Conservation (phyloP, 2,797 vertebrate genomes). For the Macropodus opercularis region DNA sequence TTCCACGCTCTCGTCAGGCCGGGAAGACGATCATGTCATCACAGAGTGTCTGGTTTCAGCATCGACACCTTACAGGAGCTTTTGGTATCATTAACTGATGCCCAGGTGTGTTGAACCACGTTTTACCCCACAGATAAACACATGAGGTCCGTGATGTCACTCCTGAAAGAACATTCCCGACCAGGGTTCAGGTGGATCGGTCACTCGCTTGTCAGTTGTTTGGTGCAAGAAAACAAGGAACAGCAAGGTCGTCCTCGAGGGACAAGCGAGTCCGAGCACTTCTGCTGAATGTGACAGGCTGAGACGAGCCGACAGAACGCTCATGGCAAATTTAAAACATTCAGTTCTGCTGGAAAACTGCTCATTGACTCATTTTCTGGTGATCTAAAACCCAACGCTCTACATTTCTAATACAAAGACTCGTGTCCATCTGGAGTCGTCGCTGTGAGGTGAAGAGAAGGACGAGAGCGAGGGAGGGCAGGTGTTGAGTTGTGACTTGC, state of each 20-base stretch:
- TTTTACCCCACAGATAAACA: too few relatives aligned
- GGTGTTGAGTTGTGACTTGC: conserved; percentile 23
- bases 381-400: too few relatives aligned
- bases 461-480: background rate
- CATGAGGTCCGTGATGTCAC: too few relatives aligned
- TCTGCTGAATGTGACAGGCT: background rate
- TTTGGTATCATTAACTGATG: too few relatives aligned
- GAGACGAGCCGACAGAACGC: too few relatives aligned
- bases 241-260: conserved; percentile 1
- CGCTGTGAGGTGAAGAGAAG: background rate
- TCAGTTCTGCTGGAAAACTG: background rate
- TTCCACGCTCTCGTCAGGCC: conserved; percentile 13
- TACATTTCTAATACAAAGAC: too few relatives aligned
- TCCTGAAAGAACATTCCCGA: background rate
- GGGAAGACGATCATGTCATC: conserved; percentile 2
- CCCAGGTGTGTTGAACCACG: too few relatives aligned
- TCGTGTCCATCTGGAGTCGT: background rate
- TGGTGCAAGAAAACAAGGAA: background rate
- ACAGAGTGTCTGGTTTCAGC: too few relatives aligned
- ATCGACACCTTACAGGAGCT: too few relatives aligned
- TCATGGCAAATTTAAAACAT: background rate
- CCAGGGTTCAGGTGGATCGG: background rate
- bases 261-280: background rate
- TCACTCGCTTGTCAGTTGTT: background rate
- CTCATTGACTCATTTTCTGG: too few relatives aligned